Conservation (phyloP, 2,797 vertebrate genomes). For the Adelosebastes latens region DNA sequence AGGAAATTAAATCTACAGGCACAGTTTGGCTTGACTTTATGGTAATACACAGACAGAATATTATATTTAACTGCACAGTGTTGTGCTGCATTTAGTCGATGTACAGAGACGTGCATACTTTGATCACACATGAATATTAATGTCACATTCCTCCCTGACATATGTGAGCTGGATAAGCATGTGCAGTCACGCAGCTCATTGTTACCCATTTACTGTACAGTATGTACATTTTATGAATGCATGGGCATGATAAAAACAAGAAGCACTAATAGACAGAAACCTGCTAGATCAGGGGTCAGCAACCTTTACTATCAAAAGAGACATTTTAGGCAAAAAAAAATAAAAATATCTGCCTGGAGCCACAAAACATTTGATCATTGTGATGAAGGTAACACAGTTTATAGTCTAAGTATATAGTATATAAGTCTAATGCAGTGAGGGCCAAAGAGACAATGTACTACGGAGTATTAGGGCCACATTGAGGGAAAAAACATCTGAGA, state of each 20-base stretch:
- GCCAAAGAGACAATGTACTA: too few relatives aligned
- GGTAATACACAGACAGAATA: not conserved
- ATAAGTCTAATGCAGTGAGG: too few relatives aligned
- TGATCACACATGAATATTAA: constrained; percentile 9
- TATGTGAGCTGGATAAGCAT: not conserved
- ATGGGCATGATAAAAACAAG: not conserved
- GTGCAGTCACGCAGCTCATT: not conserved
- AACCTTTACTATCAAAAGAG: too few relatives aligned
- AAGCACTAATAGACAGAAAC: not conserved
- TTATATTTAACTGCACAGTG: not conserved
- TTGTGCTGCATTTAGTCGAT: not conserved
- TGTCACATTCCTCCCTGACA: not conserved
- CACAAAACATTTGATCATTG: accelerated
- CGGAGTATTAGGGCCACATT: too few relatives aligned
- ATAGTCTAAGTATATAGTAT: too few relatives aligned
- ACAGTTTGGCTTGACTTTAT: not conserved
- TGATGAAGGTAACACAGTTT: too few relatives aligned
- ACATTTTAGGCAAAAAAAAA: too few relatives aligned
- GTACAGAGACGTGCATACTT: not conserved
- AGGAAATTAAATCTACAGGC: not conserved
- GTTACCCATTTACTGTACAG: not conserved
- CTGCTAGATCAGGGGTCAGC: not conserved
- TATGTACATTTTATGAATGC: not conserved
- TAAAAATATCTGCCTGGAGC: too few relatives aligned
- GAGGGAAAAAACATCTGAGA: too few relatives aligned